Evolutionary conservation across 2,888 invertebrate genomes (phyloP).

Genomic region (Lydus trimaculatus): DNA sequence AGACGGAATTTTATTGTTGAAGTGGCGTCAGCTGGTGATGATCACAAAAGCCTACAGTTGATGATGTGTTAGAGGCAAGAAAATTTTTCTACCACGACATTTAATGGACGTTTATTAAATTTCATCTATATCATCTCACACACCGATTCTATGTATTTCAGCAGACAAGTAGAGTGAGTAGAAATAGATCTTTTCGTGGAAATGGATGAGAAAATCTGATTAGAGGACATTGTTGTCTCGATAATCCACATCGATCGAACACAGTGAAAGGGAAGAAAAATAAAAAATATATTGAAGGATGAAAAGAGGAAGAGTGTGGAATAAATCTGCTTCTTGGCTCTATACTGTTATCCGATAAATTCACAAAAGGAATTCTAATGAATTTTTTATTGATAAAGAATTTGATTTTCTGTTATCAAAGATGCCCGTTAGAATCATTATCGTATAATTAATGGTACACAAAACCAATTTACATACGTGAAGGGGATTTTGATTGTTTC

Average conservation of each 20-base stretch:
- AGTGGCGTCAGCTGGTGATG: neutral
- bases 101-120: constrained; percentile 5
- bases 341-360: neutral
- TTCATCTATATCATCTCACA: neutral
- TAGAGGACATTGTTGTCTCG: neutral
- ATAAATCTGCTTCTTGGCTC: no score
- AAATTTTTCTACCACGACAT: neutral
- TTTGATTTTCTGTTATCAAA: neutral
- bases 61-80: neutral
- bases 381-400: no score
- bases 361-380: neutral
- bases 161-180: neutral
- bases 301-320: neutral
- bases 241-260: neutral
- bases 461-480: neutral
- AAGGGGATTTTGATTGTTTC: neutral
- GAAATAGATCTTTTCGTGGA: neutral
- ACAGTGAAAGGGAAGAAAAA: neutral
- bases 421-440: neutral
- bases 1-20: neutral
- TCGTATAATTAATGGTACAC: neutral
- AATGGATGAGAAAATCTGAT: neutral
- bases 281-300: neutral
- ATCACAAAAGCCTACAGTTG: neutral
- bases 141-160: no score